phyloP scores from a whole-genome alignment of 2,797 vertebrate genomes.

The Champsocephalus esox region DNA sequence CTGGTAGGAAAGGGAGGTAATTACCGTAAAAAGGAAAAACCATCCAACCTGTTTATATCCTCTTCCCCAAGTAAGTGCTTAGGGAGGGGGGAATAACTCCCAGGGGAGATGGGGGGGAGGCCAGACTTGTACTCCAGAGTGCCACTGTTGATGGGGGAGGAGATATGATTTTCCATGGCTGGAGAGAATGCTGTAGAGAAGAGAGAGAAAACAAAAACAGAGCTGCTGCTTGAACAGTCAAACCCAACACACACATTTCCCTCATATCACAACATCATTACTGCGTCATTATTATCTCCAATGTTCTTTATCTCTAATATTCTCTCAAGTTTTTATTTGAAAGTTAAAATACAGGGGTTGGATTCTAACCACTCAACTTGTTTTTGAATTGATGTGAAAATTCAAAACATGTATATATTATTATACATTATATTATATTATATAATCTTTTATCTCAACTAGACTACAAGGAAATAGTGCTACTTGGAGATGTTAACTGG shows the following conservation, averaged over 20 bases:
- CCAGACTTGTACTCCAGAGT: constrained; percentile 96
- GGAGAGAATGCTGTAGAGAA: constrained; percentile 91
- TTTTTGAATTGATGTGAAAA: neutral
- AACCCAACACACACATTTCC: neutral
- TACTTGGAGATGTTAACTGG: too few relatives aligned
- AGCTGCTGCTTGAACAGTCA: neutral
- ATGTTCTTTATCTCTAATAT: neutral
- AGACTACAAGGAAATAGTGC: too few relatives aligned
- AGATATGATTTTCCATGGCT: constrained; percentile 96
- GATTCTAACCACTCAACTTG: neutral
- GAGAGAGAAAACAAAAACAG: constrained; percentile 21
- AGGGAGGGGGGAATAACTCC: constrained; percentile 95
- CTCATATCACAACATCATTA: neutral
- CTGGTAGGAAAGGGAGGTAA: constrained; percentile 76
- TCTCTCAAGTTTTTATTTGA: too few relatives aligned
- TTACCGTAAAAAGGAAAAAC: constrained; percentile 88
- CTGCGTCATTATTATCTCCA: neutral
- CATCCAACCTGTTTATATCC: constrained; percentile 97
- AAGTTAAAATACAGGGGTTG: neutral
- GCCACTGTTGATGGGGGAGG: constrained; percentile 91
- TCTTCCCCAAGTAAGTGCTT: constrained; percentile 97
- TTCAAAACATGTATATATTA: neutral
- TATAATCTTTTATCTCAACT: too few relatives aligned
- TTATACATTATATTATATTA: too few relatives aligned
- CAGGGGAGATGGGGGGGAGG: constrained; percentile 91